Evolutionary conservation across 2,888 invertebrate species (phyloP).

Genomic region (Cerastis leucographa): DNA sequence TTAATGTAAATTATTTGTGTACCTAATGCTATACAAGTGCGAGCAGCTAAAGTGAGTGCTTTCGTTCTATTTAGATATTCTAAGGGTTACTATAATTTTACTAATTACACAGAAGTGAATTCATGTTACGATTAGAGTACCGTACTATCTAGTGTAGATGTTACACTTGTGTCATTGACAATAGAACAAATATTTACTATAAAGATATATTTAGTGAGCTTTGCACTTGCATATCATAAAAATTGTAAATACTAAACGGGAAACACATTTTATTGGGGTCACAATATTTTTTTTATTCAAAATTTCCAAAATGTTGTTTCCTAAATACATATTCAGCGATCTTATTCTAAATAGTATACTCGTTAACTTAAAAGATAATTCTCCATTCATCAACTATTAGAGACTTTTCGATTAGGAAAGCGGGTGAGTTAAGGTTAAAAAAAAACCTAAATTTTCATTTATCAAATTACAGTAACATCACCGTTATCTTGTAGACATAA

Average conservation of each 20-base stretch:
- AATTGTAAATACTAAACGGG: conserved; percentile 85
- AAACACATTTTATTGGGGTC: conserved; percentile 78
- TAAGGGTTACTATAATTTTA: conserved; percentile 81
- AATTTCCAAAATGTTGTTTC: conserved; percentile 54
- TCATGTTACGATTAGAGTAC: conserved; percentile 73
- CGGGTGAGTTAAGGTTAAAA: conserved; percentile 34
- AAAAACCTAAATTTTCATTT: not conserved
- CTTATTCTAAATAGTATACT: conserved; percentile 60
- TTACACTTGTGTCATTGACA: conserved; percentile 80
- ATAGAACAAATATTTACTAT: conserved; percentile 75
- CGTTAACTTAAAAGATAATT: conserved; percentile 60
- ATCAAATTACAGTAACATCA: conserved; percentile 8
- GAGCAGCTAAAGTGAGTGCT: conserved; percentile 87
- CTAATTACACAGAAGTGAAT: conserved; percentile 73
- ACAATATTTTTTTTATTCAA: conserved; percentile 52
- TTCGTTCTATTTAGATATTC: conserved; percentile 82
- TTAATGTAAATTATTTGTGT: conserved; percentile 85
- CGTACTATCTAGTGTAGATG: conserved; percentile 80
- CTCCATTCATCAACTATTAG: conserved; percentile 43
- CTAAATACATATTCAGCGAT: conserved; percentile 58
- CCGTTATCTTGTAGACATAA: conserved; percentile 31
- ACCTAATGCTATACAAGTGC: conserved; percentile 89
- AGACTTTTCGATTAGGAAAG: conserved; percentile 41
- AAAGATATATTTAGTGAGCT: conserved; percentile 88
- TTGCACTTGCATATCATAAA: conserved; percentile 90